Evolutionary conservation across 2,797 vertebrate genomes (phyloP).

Genomic region (Cossypha heuglini): DNA sequence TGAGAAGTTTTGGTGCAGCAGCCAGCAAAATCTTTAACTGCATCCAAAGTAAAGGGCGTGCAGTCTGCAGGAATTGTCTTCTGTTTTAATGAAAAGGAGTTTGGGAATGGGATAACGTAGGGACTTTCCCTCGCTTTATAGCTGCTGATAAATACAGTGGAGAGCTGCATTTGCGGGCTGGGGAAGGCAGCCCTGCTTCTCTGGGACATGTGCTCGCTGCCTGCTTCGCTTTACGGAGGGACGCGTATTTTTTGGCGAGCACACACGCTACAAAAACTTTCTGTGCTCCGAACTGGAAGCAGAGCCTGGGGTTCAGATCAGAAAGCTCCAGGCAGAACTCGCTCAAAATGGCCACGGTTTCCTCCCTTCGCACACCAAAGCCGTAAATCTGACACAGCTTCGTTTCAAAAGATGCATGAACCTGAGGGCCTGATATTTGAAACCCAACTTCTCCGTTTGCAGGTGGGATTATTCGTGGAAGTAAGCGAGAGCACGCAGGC

Average conservation of each 20-base stretch:
- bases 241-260: not conserved
- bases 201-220: not conserved
- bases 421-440: constrained; percentile 52
- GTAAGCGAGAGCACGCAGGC: constrained; percentile 27
- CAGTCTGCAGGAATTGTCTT: constrained; percentile 38
- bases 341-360: constrained; percentile 44
- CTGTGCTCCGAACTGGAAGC: not conserved
- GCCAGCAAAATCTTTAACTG: constrained; percentile 47
- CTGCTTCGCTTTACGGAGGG: not conserved
- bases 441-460: constrained; percentile 41
- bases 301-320: not conserved
- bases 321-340: not conserved
- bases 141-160: not conserved
- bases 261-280: not conserved
- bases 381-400: constrained; percentile 55
- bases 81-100: constrained; percentile 9
- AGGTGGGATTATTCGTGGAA: constrained; percentile 65
- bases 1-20: constrained; percentile 45
- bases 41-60: constrained; percentile 34
- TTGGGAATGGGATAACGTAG: not conserved
- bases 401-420: constrained; percentile 3
- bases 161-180: not conserved
- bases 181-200: not conserved
- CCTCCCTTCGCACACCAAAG: not conserved
- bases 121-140: not conserved